Evolutionary conservation across 2,888 invertebrate genomes (phyloP), one percentile per base, ranked within the genome.

Genomic region (Himalopsyche anomala): DNA sequence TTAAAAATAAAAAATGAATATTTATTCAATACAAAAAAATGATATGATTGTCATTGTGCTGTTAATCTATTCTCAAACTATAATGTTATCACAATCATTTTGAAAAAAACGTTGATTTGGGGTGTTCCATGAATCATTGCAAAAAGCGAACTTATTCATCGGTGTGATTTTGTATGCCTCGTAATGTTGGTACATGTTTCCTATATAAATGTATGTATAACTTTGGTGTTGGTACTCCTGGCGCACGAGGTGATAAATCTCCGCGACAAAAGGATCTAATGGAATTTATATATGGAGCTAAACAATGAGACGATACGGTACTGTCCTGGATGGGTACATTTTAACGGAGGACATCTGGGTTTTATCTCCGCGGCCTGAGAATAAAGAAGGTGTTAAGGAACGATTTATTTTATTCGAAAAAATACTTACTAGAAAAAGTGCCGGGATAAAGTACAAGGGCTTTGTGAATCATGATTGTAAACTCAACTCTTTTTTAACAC

Each of bases 401-500:
- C 62, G 62, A 62, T 62, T 62, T 62, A 62, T 28, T 62, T 62
- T 19, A 62, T 62, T 62, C 62, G 62, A 62, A 62, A 62, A 62
- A 62, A 28, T 62, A 62, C 62, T 62, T 62, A 56, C 17, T 56
- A 62, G 28, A 62, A 62, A 28, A 19, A 19, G 62, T 62, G 19
- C 19, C 28, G 28, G 51, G 15, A 51, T 51, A 51, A 51, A 51
- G 51, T 15, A 51, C 51, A 15, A 15, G 45, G 45, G 45, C 11
- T 51, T 6, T 51, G 45, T 51, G 45, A 51, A 51, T 51, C 45
- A 51, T 51, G 45, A 51, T 51, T 51, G 51, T 51, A 15, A 28
- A 28, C 28, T 28, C 28, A 28, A 28, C 28, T 28, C 28, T 28
- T 28, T 28, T 28, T 28, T 28, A 1, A 28, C 28, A 28, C 28